Percentiles rank a stretch among this genome's conserved stretches.
phyloP scores from a whole-genome alignment of 2,797 vertebrate genomes.

The Chelmon rostratus region DNA sequence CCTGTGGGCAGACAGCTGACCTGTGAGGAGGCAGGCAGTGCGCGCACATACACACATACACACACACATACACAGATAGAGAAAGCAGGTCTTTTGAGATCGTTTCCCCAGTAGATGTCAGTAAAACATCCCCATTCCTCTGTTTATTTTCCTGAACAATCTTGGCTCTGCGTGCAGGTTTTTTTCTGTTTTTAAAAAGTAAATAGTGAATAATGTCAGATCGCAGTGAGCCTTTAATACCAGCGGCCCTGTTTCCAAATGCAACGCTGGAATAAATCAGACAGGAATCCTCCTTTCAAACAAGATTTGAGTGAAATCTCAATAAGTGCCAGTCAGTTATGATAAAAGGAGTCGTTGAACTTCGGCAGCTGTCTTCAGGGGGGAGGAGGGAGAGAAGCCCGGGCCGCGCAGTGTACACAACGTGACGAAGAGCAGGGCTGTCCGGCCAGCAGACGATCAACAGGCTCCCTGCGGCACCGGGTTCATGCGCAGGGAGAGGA shows the following conservation, averaged over 20 bases:
- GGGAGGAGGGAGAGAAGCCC: conserved; percentile 3
- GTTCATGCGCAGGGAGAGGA: not conserved
- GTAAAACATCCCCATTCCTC: conserved; percentile 72
- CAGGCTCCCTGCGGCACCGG: conserved; percentile 11
- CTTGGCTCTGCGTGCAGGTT: conserved; percentile 10
- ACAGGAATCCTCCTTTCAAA: conserved; percentile 37
- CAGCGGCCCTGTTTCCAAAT: conserved; percentile 1
- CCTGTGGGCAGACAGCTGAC: conserved; percentile 23
- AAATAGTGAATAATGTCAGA: conserved; percentile 39
- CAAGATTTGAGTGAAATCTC: conserved; percentile 37
- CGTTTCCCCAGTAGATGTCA: conserved; percentile 83
- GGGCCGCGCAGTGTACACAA: conserved; percentile 24
- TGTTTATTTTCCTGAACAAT: conserved; percentile 45
- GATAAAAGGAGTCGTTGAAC: conserved; percentile 27
- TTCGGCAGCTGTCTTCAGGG: conserved; percentile 15
- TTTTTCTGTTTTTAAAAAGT: conserved; percentile 22
- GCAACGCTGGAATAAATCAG: conserved; percentile 26
- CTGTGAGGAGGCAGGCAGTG: conserved; percentile 4
- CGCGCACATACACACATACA: conserved; percentile 3
- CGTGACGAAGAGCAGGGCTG: conserved; percentile 50
- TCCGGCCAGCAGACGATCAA: conserved; percentile 29
- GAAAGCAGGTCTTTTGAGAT: conserved; percentile 33
- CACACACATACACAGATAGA: not conserved
- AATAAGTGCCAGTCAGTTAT: conserved; percentile 44
- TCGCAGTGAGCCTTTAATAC: conserved; percentile 47